phyloP scores from a whole-genome alignment of 2,888 invertebrate species.

The Sympetrum striolatum region DNA sequence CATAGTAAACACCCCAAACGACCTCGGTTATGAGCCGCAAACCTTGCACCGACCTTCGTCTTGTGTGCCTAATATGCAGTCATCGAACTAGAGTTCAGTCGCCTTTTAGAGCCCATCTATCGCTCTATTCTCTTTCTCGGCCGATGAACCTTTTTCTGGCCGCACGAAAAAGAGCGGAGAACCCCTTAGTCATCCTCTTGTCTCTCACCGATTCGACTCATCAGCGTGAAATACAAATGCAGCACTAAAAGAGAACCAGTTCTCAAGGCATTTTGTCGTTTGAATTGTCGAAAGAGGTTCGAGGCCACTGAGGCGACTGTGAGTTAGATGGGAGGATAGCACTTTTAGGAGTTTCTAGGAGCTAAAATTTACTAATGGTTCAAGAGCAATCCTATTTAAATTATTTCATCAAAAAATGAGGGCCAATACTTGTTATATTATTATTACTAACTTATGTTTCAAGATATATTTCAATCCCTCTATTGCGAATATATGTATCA shows the following conservation, averaged over 20 bases:
- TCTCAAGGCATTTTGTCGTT: no score
- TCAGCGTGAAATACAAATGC: background rate
- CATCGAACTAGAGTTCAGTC: background rate
- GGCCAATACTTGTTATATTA: no score
- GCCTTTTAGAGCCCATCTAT: background rate
- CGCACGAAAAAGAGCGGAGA: background rate
- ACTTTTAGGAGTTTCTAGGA: no score
- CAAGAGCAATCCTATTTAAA: no score
- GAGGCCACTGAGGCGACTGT: no score
- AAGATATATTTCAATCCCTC: no score
- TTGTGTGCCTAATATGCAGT: background rate
- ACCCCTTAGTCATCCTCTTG: background rate
- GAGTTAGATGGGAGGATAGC: no score
- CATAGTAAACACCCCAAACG: background rate
- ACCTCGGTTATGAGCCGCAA: background rate
- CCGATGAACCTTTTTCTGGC: background rate
- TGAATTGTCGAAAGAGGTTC: no score
- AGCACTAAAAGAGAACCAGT: background rate
- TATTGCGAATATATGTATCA: no score
- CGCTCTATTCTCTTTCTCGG: background rate
- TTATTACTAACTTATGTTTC: no score
- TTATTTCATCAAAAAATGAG: no score
- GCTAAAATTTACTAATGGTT: no score
- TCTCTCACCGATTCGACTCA: background rate
- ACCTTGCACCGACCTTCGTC: background rate